Evolutionary conservation across 2,797 vertebrate genomes (phyloP).

Genomic region (Eleutherodactylus coqui): DNA sequence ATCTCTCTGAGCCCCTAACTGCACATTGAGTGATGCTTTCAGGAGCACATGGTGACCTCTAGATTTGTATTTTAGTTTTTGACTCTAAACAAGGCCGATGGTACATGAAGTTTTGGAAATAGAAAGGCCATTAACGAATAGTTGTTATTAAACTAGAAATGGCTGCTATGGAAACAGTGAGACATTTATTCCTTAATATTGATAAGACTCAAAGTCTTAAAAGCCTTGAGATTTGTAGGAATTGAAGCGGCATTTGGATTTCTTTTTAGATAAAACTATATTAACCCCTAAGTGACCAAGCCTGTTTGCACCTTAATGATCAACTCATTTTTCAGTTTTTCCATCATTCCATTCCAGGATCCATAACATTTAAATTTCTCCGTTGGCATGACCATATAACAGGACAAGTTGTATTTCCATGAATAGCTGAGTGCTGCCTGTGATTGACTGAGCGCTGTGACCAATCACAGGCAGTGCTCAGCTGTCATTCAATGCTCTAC

Average conservation of each 20-base stretch:
- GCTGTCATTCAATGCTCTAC: too few relatives aligned
- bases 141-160: background rate
- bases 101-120: background rate
- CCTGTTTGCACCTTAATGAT: too few relatives aligned
- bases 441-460: too few relatives aligned
- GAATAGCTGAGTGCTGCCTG: too few relatives aligned
- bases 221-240: background rate
- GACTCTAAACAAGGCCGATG: background rate
- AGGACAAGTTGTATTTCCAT: too few relatives aligned
- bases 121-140: background rate
- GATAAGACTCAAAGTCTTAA: background rate
- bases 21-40: background rate
- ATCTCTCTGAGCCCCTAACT: background rate
- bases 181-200: background rate
- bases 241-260: background rate
- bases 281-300: too few relatives aligned
- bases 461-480: too few relatives aligned
- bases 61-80: background rate
- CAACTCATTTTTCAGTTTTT: too few relatives aligned
- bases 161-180: slow-evolving; percentile 3
- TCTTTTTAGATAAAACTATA: background rate
- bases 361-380: too few relatives aligned
- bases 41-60: background rate
- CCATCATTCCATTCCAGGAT: too few relatives aligned
- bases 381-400: too few relatives aligned